Evolutionary conservation across 2,888 invertebrate species (phyloP).

Genomic region (Drosophila putrida): DNA sequence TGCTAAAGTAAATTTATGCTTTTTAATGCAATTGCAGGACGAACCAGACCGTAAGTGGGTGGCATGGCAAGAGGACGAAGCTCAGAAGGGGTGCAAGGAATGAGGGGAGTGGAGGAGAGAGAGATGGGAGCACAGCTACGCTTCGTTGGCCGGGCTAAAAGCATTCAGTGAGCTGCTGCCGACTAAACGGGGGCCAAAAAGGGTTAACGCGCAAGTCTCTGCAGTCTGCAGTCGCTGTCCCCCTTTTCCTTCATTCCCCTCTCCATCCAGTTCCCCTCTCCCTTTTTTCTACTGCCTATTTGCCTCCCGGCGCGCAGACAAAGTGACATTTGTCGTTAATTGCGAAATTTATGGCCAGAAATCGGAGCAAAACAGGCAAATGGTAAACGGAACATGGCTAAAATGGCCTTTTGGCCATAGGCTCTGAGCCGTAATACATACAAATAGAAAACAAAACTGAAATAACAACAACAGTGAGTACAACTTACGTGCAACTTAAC

Average conservation of each 20-base stretch:
- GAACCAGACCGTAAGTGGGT: conserved; percentile 78
- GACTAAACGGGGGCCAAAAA: background rate
- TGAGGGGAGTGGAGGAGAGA: background rate
- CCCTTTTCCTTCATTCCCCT: background rate
- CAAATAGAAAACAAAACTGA: conserved; percentile 14
- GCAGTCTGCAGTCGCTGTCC: conserved; percentile 36
- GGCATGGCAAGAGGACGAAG: conserved; percentile 8
- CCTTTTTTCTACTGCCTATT: background rate
- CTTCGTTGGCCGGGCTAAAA: conserved; percentile 69
- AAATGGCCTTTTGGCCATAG: conserved; percentile 43
- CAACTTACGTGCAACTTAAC: conserved; percentile 52
- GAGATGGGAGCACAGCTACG: conserved; percentile 37
- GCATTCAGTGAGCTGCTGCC: conserved; percentile 49
- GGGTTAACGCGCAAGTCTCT: conserved; percentile 27
- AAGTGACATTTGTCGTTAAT: conserved; percentile 82
- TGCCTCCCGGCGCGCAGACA: conserved; percentile 57
- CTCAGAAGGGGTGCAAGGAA: background rate
- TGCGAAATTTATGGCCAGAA: conserved; percentile 77
- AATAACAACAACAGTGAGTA: conserved; percentile 8
- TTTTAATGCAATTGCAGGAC: conserved; percentile 81
- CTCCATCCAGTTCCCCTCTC: background rate
- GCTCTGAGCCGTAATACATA: conserved; percentile 1
- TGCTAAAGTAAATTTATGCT: conserved; percentile 82
- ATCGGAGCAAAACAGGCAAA: conserved; percentile 44
- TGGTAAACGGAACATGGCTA: conserved; percentile 8